These are phyloP conservation scores for Gari tellinella DNA, from an alignment of 2,888 invertebrate genomes.

Conservation along the genomic window DNA sequence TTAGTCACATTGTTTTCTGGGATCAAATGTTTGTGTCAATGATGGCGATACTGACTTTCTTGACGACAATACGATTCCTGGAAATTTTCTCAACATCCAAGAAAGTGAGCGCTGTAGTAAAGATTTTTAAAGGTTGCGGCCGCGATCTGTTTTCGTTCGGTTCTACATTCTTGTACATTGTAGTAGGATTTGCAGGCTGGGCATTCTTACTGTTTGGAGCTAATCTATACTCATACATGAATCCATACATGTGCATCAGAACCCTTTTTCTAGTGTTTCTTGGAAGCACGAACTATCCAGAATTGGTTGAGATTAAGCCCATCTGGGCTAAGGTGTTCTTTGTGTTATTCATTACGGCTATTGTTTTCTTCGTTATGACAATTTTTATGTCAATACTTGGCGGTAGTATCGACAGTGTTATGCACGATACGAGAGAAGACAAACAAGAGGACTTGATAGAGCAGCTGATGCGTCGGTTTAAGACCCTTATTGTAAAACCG, in stretches of 20 bases:
- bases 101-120: slow-evolving; percentile 49
- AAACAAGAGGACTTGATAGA: slow-evolving; percentile 27
- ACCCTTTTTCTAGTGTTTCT: slow-evolving; percentile 68
- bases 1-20: slow-evolving; percentile 67
- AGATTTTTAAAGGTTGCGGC: slow-evolving; percentile 31
- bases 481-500: slow-evolving; percentile 18
- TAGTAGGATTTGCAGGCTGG: slow-evolving; percentile 61
- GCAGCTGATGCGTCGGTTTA: slow-evolving; percentile 24
- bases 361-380: slow-evolving; percentile 69
- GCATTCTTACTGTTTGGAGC: slow-evolving; percentile 65
- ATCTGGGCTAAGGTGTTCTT: slow-evolving; percentile 69
- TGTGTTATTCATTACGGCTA: slow-evolving; percentile 58
- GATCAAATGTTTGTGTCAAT: slow-evolving; percentile 62
- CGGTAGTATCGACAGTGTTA: slow-evolving; percentile 31
- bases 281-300: slow-evolving; percentile 64
- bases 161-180: slow-evolving; percentile 60
- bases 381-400: slow-evolving; percentile 42
- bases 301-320: slow-evolving; percentile 60
- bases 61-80: slow-evolving; percentile 67
- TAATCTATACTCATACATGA: slow-evolving; percentile 59
- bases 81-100: slow-evolving; percentile 69
- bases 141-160: slow-evolving; percentile 67
- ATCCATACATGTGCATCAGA: slow-evolving; percentile 53
- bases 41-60: slow-evolving; percentile 61
- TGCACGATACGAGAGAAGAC: slow-evolving; percentile 24